Base-by-base conservation (phyloP, 1,140 invertebrate genomes). In the Brachionus paranguensis region DNA sequence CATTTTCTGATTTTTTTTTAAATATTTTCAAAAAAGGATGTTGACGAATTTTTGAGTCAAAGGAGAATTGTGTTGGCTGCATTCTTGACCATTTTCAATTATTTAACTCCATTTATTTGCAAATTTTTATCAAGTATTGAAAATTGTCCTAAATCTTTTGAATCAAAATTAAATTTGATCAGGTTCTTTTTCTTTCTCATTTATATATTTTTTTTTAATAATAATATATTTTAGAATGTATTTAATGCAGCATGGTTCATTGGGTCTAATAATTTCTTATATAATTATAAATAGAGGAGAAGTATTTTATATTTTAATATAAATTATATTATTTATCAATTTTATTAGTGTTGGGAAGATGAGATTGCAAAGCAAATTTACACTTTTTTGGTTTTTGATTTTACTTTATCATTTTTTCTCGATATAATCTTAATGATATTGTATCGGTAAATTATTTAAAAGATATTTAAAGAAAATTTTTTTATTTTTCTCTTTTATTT, bases 291-390 rank as follows among this genome's bases (percentile, higher is more conserved):
- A 72, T 72, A 41, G 37, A 72, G 4, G 5, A 11, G 17, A 72
- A 17, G 68, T 72, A 17, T 43, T 41, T 7, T 24, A 20, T 4
- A 17, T 45, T 17, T 72, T 14, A 29, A 20, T 11, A 41, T n/a
- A 0, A 68, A 11, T 45, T 27, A 3, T 74, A 17, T 17, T 17
- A 47, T 3, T 45, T 47, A 45, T 17, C 0, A 43, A 11, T 43
- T 43, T 43, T 11, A 74, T 76, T 76, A 76, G 72, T 76, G 72
- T 4, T 76, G 72, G 72, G 72, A 76, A 47, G 47, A 47, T 76
- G 43, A 76, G 12, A 12, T 76, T 27, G 72, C 17, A 24, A 47
- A 76, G n/a, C 72, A 53, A 76, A 29, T 76, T 11, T 29, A n/a
- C 10, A 27, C 20, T 5, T 50, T 76, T n/a, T 20, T 76, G 4